Conservation (phyloP, 2,113 vertebrate species). For the Phycodurus eques region DNA sequence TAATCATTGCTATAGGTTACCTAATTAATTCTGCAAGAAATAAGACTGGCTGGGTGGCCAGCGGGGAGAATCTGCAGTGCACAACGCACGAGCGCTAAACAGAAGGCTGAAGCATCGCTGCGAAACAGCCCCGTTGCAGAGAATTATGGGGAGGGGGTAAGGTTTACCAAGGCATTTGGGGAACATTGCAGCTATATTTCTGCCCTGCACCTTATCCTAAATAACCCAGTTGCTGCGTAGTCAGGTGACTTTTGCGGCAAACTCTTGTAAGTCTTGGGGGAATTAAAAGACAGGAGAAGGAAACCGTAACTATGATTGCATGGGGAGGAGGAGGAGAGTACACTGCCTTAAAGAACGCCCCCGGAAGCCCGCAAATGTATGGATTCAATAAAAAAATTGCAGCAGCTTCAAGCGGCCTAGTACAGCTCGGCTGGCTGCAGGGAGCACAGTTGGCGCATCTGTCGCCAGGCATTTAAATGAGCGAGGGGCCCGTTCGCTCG, state of each 20-base stretch:
- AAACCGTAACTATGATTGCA: conserved; percentile 46
- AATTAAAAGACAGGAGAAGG: conserved; percentile 47
- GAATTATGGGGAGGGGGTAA: conserved; percentile 23
- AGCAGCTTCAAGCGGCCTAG: conserved; percentile 49
- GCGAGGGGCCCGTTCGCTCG: neutral
- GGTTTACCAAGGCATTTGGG: conserved; percentile 12
- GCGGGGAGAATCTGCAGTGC: conserved; percentile 72
- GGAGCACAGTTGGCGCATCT: conserved; percentile 41
- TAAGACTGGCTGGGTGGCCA: conserved; percentile 49
- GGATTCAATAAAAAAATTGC: conserved; percentile 60
- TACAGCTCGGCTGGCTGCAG: conserved; percentile 52
- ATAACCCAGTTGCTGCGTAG: conserved; percentile 62
- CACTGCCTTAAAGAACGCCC: conserved; percentile 51
- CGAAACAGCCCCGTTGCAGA: conserved; percentile 63
- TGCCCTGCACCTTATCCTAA: conserved; percentile 56
- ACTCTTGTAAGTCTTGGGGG: conserved; percentile 40
- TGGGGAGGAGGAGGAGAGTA: conserved; percentile 34
- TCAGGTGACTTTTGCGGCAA: conserved; percentile 56
- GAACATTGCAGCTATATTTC: conserved; percentile 58
- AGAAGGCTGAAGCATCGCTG: conserved; percentile 72
- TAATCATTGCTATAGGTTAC: conserved; percentile 63
- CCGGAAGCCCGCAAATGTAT: conserved; percentile 53
- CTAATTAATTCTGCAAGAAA: conserved; percentile 68
- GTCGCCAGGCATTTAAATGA: conserved; percentile 29
- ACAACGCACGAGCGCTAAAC: conserved; percentile 65